phyloP scores from a whole-genome alignment of 2,113 vertebrate species.

The Oxyruncus cristatus region DNA sequence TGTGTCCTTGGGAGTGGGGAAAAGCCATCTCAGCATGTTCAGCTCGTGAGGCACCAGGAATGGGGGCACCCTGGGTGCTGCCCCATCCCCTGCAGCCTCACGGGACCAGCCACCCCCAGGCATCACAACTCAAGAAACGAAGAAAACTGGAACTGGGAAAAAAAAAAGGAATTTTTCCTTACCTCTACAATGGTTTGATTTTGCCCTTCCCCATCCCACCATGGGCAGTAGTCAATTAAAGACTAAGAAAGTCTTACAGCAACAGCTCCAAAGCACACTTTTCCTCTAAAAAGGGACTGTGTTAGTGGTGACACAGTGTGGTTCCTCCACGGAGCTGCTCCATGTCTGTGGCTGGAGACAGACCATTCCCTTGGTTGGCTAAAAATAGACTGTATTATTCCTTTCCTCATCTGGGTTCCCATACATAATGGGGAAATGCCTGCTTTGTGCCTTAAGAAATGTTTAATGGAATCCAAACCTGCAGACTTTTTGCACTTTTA shows the following conservation, averaged over 20 bases:
- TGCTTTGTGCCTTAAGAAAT: background rate
- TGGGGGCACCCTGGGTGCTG: background rate
- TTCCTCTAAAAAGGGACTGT: background rate
- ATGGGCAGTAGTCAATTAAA: background rate
- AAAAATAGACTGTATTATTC: background rate
- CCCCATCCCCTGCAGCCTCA: background rate
- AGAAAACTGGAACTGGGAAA: background rate
- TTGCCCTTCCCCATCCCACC: background rate
- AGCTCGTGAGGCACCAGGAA: background rate
- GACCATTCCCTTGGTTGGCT: background rate
- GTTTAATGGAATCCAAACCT: background rate
- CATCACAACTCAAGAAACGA: background rate
- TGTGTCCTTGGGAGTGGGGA: rapidly evolving
- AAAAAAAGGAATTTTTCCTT: background rate
- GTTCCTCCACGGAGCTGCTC: background rate
- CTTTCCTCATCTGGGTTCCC: background rate
- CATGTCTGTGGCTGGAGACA: rapidly evolving
- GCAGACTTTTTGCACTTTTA: background rate
- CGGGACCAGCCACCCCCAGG: background rate
- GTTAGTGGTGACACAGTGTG: rapidly evolving
- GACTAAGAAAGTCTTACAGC: background rate
- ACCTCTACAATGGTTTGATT: background rate
- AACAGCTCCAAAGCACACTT: background rate
- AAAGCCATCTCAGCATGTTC: rapidly evolving
- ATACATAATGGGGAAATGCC: background rate